phyloP scores from a whole-genome alignment of 2,797 vertebrate genomes.

The Mico argentatus region DNA sequence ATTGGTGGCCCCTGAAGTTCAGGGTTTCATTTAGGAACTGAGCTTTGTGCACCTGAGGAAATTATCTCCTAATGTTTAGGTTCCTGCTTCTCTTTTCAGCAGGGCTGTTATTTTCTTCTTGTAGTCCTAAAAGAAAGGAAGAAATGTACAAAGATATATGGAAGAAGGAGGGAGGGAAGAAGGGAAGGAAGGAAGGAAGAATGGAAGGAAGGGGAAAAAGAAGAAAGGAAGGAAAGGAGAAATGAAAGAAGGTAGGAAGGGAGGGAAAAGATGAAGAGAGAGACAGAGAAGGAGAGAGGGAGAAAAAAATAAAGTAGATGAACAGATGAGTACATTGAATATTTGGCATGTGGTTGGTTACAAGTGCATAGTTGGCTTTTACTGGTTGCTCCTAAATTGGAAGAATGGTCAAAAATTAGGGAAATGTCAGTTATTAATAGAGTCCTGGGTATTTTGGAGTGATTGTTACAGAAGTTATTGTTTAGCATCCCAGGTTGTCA shows the following conservation, averaged over 20 bases:
- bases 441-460: background rate
- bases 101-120: background rate
- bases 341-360: background rate
- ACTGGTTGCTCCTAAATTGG: background rate
- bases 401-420: background rate
- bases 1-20: conserved; percentile 35
- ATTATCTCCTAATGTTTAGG: background rate
- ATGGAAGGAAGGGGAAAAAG: too few species aligned
- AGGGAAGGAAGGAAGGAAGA: too few species aligned
- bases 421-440: background rate
- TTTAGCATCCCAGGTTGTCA: background rate
- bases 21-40: conserved; percentile 32
- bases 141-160: background rate
- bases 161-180: background rate
- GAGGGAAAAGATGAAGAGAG: too few species aligned
- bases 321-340: background rate
- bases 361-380: background rate
- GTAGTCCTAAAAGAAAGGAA: background rate
- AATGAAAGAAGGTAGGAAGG: too few species aligned
- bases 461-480: background rate
- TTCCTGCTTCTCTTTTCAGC: background rate
- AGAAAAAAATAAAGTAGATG: background rate
- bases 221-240: background rate
- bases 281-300: too few species aligned
- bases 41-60: conserved; percentile 7